Base-by-base conservation (phyloP, 2,797 vertebrate species). In the Platalea minor region DNA sequence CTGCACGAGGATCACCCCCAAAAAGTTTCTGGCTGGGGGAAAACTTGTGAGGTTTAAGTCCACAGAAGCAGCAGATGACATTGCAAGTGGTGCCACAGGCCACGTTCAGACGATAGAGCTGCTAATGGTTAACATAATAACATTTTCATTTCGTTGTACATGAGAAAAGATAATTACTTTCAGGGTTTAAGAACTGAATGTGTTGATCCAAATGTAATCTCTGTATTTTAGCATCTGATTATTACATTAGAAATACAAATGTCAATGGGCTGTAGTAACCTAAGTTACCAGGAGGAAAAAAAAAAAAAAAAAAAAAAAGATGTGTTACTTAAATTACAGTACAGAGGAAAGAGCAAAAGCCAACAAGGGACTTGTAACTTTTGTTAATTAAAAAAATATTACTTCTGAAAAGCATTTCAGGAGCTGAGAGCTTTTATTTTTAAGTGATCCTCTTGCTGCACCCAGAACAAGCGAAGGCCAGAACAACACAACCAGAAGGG, bases 131-230 rank as follows among this genome's bases (percentile, higher is more conserved):
- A 97, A 94, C 39, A 45, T 35, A 85, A 89, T 96, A 94, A 95
- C 50, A 96, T 96, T 97, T 96, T 96, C 91, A 96, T 95, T 97
- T 92, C 45, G 1, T 64, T 67, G 85, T 72, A 91, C 83, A 94
- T 88, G 95, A 93, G 92, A 95, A 97, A 97, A 97, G 88, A 97
- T 98, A 98, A 98, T 98, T 98, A 97, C 97, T 96, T 97, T 93
- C 56, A 31, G 87, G 84, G 89, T 97, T 82, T 96, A 97, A 97
- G 96, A 97, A 97, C 45, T 50, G 73, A 97, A 98, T 19, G 94
- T 97, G 97, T 97, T 97, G 93, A 98, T 98, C 92, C 96, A 95
- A 97, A 85, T 88, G 81, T 97, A 97, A 98, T 97, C 96, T 98
- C 82, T 29, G 31, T 78, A 89, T 96, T 98, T 98, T 96, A 97